Percentiles rank a stretch among this genome's conserved stretches.
phyloP scores from a whole-genome alignment of 2,888 invertebrate genomes.

The Lepidocyrtinus sp. region DNA sequence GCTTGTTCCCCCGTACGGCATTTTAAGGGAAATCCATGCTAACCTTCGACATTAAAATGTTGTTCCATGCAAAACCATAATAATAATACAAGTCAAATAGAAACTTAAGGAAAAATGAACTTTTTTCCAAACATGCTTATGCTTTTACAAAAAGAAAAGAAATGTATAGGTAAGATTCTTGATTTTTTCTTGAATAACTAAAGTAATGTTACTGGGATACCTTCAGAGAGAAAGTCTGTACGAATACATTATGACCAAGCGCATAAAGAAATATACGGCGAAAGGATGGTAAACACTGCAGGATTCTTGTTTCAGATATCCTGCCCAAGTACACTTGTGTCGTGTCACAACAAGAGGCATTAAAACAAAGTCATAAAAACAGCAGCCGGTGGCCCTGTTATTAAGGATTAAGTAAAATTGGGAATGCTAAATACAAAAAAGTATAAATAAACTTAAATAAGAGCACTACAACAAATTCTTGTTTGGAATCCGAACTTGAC shows the following conservation, averaged over 20 bases:
- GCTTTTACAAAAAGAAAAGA: neutral
- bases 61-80: neutral
- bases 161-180: neutral
- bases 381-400: conserved; percentile 9
- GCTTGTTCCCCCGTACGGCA: neutral
- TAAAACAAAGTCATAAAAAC: neutral
- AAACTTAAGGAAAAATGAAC: neutral
- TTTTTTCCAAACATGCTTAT: neutral
- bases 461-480: too few species aligned
- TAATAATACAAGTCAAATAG: too few species aligned
- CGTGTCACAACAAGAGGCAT: conserved; percentile 1
- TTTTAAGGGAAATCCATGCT: neutral
- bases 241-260: too few species aligned
- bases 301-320: conserved; percentile 1
- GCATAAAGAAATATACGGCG: neutral
- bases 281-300: neutral
- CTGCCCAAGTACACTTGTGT: conserved; percentile 1
- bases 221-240: too few species aligned
- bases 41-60: neutral
- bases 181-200: neutral
- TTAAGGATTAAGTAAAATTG: too few species aligned
- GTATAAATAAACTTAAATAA: neutral
- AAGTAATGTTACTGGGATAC: too few species aligned
- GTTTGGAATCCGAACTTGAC: too few species aligned
- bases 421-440: too few species aligned